Evolutionary conservation across 2,888 invertebrate species (phyloP).

Genomic region (Aphidoletes aphidimyza): DNA sequence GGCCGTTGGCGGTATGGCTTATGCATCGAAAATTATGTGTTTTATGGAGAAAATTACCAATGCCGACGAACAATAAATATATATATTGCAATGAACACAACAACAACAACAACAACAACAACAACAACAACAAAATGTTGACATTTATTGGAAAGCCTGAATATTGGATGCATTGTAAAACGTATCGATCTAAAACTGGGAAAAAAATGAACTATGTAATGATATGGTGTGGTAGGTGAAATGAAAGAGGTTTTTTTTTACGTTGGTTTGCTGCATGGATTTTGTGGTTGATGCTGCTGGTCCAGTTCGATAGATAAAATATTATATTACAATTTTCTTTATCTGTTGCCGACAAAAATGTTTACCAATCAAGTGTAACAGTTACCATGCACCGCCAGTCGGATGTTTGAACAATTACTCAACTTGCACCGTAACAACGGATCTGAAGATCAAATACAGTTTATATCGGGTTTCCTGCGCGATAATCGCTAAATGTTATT

Average conservation of each 20-base stretch:
- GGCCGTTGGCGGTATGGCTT: not conserved
- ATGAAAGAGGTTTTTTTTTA: not conserved
- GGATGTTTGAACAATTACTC: constrained; percentile 28
- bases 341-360: not conserved
- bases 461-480: constrained; percentile 16
- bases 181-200: not conserved
- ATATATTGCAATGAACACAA: too few relatives aligned
- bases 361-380: constrained; percentile 42
- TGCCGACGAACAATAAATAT: too few relatives aligned
- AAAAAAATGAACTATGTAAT: constrained; percentile 33
- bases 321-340: not conserved
- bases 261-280: not conserved
- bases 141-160: constrained; percentile 26
- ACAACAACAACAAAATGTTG: not conserved
- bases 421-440: not conserved
- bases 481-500: constrained; percentile 51
- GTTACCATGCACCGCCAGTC: not conserved
- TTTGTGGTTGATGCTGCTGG: not conserved
- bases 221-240: not conserved
- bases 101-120: not conserved
- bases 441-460: constrained; percentile 12
- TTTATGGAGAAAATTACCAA: constrained; percentile 40
- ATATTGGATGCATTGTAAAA: not conserved
- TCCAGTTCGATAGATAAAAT: too few relatives aligned
- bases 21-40: constrained; percentile 6